Conservation (phyloP, 2,797 vertebrate species). For the Arnoldichthys spilopterus region DNA sequence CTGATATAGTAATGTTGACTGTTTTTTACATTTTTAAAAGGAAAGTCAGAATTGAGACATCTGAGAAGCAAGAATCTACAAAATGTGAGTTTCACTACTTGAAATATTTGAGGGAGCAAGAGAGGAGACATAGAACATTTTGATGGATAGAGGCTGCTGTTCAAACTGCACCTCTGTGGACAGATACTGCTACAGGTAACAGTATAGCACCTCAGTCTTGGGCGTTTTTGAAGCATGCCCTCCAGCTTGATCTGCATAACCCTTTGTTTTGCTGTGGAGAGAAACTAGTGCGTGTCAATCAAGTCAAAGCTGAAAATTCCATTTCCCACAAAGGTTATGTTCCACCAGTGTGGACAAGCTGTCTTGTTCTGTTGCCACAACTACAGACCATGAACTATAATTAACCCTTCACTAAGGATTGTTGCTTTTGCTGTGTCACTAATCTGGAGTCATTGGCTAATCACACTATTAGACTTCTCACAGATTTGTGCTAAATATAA, state of each 20-base stretch:
- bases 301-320: constrained; percentile 40
- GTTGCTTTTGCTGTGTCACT: neutral
- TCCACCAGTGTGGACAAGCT: constrained; percentile 16
- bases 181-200: neutral
- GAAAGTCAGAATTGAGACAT: too few relatives aligned
- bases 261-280: constrained; percentile 41
- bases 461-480: neutral
- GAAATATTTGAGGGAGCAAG: neutral
- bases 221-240: constrained; percentile 38
- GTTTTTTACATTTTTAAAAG: neutral
- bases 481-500: neutral
- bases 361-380: neutral
- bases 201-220: neutral
- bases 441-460: neutral
- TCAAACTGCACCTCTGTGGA: neutral
- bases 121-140: neutral
- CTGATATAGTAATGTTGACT: too few relatives aligned
- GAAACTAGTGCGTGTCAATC: constrained; percentile 43
- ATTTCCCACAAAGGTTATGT: constrained; percentile 57
- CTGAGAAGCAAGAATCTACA: too few relatives aligned
- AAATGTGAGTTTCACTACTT: too few relatives aligned
- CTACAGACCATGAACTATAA: neutral
- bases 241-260: constrained; percentile 37
- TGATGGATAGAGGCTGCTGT: neutral
- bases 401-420: neutral